Conservation (phyloP, 2,113 vertebrate genomes). For the Plestiodon gilberti region DNA sequence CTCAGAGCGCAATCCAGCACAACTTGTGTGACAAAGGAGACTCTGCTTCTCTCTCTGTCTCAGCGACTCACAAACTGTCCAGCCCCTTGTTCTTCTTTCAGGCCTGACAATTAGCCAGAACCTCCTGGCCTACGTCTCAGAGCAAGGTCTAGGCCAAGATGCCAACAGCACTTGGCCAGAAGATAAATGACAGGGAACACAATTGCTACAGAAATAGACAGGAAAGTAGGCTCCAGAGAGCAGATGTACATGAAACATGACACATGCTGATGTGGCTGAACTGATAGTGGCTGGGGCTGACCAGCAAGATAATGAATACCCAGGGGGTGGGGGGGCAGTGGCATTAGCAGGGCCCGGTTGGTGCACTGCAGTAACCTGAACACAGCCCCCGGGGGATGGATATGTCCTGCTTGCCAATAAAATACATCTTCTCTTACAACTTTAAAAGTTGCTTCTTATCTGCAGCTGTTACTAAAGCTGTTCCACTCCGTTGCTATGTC, state of each 20-base stretch:
- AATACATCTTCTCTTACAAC: no score
- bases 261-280: no score
- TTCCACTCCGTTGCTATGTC: neutral
- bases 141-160: neutral
- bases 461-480: no score
- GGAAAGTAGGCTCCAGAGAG: neutral
- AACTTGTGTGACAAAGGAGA: no score
- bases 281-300: neutral
- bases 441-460: neutral
- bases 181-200: neutral
- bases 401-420: neutral
- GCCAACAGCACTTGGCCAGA: neutral
- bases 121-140: neutral
- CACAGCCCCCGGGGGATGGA: no score
- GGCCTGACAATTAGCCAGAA: neutral
- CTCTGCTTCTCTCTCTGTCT: no score
- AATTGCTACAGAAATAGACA: neutral
- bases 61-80: no score
- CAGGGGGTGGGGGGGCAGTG: neutral
- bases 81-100: no score
- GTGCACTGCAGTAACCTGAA: neutral
- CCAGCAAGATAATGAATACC: neutral
- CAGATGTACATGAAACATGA: neutral
- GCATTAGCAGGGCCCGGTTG: no score
- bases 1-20: no score